Conservation (phyloP, 2,797 vertebrate genomes). For the Typhlichthys eigenmanni region DNA sequence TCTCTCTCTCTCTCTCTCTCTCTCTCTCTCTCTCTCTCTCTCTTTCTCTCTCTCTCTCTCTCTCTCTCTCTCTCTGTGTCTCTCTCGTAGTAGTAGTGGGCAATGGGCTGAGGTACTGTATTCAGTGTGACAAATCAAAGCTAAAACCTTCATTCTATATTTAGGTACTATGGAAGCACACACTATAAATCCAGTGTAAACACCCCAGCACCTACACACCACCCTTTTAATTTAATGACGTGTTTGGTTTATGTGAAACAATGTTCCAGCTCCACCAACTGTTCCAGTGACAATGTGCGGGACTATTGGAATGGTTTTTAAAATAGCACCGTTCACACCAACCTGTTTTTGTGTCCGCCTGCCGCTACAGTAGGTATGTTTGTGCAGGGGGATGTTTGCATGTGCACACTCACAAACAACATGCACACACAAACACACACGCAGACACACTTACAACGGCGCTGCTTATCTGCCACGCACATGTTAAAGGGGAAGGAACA, state of each 20-base stretch:
- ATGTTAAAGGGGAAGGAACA: slow-evolving; percentile 7
- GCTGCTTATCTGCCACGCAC: slow-evolving; percentile 3
- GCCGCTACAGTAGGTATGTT: not conserved
- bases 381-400: not conserved
- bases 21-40: too few species aligned
- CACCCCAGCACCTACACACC: too few species aligned
- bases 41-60: too few species aligned
- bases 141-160: too few species aligned
- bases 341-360: not conserved
- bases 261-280: not conserved
- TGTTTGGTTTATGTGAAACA: not conserved
- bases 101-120: not conserved
- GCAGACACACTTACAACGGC: not conserved
- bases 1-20: too few species aligned
- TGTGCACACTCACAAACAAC: not conserved
- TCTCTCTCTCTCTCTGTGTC: not conserved
- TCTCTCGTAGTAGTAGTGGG: slow-evolving; percentile 1
- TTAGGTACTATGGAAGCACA: too few species aligned
- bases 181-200: too few species aligned
- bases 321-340: not conserved
- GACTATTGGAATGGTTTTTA: not conserved
- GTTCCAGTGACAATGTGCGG: not conserved
- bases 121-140: too few species aligned
- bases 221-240: too few species aligned
- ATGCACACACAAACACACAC: not conserved